These are phyloP conservation scores for Lamellibrachia columna DNA, from an alignment of 2,888 invertebrate species.

Conservation along the genomic window DNA sequence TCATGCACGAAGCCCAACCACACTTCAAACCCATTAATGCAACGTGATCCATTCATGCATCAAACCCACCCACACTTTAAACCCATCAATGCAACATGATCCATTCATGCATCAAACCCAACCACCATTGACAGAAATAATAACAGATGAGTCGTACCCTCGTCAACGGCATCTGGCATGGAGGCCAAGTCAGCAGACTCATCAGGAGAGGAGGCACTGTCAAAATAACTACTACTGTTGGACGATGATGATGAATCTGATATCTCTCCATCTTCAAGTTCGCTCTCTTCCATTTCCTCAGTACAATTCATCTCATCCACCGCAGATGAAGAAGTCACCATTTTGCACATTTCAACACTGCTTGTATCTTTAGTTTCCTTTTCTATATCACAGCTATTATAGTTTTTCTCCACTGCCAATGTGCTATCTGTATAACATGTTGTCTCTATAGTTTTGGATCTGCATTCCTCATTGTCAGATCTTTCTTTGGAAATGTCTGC, in stretches of 20 bases:
- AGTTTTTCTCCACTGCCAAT: neutral
- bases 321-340: neutral
- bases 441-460: neutral
- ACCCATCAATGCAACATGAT: neutral
- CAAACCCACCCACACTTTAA: neutral
- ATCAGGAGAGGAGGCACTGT: neutral
- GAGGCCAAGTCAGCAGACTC: neutral
- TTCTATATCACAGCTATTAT: neutral
- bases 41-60: neutral
- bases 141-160: neutral
- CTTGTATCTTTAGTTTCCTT: neutral
- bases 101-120: neutral
- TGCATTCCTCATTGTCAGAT: neutral
- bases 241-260: neutral
- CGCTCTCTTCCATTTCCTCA: conserved; percentile 6
- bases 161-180: neutral
- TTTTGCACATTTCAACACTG: neutral
- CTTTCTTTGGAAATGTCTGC: neutral
- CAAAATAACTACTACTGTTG: neutral
- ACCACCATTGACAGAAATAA: neutral
- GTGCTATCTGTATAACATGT: neutral
- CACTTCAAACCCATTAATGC: no score
- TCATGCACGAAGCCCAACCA: neutral
- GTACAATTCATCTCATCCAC: neutral
- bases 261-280: conserved; percentile 31